Conservation (phyloP, 2,888 invertebrate genomes). For the Sthenelais limicola region DNA sequence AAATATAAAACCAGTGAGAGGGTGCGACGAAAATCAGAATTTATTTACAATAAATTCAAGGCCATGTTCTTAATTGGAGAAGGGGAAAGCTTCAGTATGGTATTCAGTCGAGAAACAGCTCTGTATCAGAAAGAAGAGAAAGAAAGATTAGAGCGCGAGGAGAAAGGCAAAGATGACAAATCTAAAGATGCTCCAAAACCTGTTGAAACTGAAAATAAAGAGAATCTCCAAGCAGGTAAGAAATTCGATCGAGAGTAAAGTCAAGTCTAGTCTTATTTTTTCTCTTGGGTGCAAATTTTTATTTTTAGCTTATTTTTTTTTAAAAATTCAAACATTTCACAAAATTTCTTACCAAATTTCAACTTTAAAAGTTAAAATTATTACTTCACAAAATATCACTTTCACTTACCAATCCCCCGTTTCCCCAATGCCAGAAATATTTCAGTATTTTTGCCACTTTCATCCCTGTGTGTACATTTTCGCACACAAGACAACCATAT, state of each 20-base stretch:
- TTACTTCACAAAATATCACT: no score
- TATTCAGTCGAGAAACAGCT: slow-evolving; percentile 43
- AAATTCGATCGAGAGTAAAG: not conserved
- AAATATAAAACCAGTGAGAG: slow-evolving; percentile 70
- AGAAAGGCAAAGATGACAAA: not conserved
- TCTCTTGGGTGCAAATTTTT: not conserved
- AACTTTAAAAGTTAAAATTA: no score
- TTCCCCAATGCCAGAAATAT: no score
- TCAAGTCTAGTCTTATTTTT: not conserved
- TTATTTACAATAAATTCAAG: slow-evolving; percentile 72
- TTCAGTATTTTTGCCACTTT: no score
- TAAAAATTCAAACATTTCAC: no score
- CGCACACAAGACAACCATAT: no score
- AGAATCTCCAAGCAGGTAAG: slow-evolving; percentile 35
- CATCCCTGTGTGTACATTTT: no score
- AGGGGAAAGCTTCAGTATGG: slow-evolving; percentile 54
- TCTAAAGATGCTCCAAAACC: not conserved
- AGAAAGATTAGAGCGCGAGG: slow-evolving; percentile 8
- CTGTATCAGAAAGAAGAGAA: slow-evolving; percentile 38
- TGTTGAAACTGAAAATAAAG: slow-evolving; percentile 33
- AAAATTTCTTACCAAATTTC: no score
- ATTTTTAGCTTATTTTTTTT: no score
- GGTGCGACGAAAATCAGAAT: slow-evolving; percentile 71
- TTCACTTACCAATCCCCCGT: no score
- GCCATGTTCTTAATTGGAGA: slow-evolving; percentile 67